Base-by-base conservation (phyloP, 2,888 invertebrate species). In the Platynereis dumerilii region DNA sequence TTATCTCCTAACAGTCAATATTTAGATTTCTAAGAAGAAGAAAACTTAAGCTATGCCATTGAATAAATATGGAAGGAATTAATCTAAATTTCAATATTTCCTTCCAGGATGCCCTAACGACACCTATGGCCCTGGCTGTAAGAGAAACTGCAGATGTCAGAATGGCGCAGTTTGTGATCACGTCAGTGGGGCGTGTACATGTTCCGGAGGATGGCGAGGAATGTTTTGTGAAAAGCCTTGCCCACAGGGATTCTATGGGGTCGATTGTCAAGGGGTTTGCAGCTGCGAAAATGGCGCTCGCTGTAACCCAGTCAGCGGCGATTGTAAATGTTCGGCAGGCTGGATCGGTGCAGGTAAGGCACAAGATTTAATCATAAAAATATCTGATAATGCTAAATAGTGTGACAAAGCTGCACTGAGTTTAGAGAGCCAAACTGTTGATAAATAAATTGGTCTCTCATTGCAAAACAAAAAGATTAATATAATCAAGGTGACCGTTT, bases 241-340 rank as follows among this genome's bases (percentile, higher is more conserved):
- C 22, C 48, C 10, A 69, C 74, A 48, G 17, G 48, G 87, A 7
- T 85, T 83, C 69, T 86, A 81, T 72, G 88, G 88, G 3, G 76
- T 83, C 53, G 84, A 86, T 60, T 88, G 88, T 73, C 84, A 84
- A 68, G 81, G 85, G n/a, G 79, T 80, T 45, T 88, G 88, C 72
- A 79, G 79, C 63, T 88, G 88, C 74, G 70, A 71, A 53, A 77
- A 78, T 56, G 81, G 78, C 0, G 80, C 80, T 17, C 63, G 72
- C 34, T 84, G 84, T 72, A 72, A 83, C 69, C 79, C 78, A 29
- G 76, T 76, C n/a, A 74, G 74, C 2, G 84, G 85, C 1, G 70
- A 74, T 28, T 84, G 84, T 68, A 72, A 71, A 29, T 84, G 84
- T 70, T 75, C 81, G 5, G 73, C 81, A n/a, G 84, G 84, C 15